Evolutionary conservation across 2,113 vertebrate genomes (phyloP).

Genomic region (Albula glossodonta): DNA sequence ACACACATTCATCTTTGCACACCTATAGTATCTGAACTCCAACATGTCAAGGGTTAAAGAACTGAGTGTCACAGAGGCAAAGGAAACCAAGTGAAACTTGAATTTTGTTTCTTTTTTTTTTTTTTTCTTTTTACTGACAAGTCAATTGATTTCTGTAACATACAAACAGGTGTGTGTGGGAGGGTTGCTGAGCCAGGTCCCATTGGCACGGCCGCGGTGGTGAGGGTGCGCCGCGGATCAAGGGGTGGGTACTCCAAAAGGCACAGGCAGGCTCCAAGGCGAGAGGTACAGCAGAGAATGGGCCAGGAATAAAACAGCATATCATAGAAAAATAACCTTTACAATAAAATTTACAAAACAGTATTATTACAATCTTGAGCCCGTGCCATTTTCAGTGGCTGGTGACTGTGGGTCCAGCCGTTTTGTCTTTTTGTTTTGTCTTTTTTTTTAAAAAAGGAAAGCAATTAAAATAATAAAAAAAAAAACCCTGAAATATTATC

Average conservation of each 20-base stretch:
- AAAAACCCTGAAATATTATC: slow-evolving; percentile 84
- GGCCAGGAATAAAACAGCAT: slow-evolving; percentile 70
- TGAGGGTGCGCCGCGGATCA: slow-evolving; percentile 58
- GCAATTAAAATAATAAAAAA: slow-evolving; percentile 37
- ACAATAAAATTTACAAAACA: slow-evolving; percentile 98
- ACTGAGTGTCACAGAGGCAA: slow-evolving; percentile 20
- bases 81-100: slow-evolving; percentile 44
- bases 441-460: slow-evolving; percentile 52
- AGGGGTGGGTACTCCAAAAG: slow-evolving; percentile 80
- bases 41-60: neutral
- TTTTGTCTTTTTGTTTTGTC: slow-evolving; percentile 56
- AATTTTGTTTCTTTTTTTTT: slow-evolving; percentile 26
- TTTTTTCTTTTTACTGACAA: slow-evolving; percentile 80
- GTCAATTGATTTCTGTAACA: slow-evolving; percentile 84
- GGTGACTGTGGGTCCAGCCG: slow-evolving; percentile 74
- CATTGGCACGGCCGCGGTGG: slow-evolving; percentile 61
- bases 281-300: slow-evolving; percentile 72
- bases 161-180: slow-evolving; percentile 62
- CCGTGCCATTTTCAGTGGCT: slow-evolving; percentile 77
- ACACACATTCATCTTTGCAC: neutral
- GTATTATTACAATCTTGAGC: slow-evolving; percentile 87
- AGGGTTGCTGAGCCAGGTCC: slow-evolving; percentile 47
- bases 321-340: slow-evolving; percentile 99
- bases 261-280: slow-evolving; percentile 87
- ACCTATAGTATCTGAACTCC: neutral